Percentiles rank a stretch among this genome's conserved stretches.
phyloP scores from a whole-genome alignment of 1,140 invertebrate species.

The Rhynchophorus ferrugineus region DNA sequence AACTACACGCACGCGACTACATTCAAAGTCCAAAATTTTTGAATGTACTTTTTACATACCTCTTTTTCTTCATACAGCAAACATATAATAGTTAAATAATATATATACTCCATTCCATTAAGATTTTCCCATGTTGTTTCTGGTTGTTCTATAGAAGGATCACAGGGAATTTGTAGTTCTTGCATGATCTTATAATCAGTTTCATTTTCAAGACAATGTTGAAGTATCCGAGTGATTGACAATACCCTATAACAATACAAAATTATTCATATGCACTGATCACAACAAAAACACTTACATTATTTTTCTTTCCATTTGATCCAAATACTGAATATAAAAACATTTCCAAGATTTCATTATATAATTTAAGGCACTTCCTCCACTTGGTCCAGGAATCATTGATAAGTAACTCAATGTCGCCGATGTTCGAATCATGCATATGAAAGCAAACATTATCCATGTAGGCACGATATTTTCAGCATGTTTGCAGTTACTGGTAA shows the following conservation, averaged over 20 bases:
- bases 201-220: constrained; percentile 10
- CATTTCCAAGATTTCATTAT: constrained; percentile 13
- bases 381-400: constrained; percentile 13
- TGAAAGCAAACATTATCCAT: constrained; percentile 17
- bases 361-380: constrained; percentile 21
- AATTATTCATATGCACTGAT: not conserved
- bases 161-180: constrained; percentile 3
- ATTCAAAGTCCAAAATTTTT: no score
- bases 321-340: constrained; percentile 2
- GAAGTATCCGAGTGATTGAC: constrained; percentile 3
- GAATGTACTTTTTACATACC: no score
- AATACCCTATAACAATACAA: constrained; percentile 6
- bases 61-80: constrained; percentile 8
- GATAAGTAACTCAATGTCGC: constrained; percentile 14
- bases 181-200: constrained; percentile 4
- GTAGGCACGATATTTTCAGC: constrained; percentile 2
- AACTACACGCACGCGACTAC: no score
- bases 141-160: not conserved
- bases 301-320: constrained; percentile 14
- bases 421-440: constrained; percentile 12
- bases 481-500: constrained; percentile 5
- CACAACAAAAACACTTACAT: constrained; percentile 15
- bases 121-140: not conserved
- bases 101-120: constrained; percentile 11
- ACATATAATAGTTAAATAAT: constrained; percentile 7